Evolutionary conservation across 2,888 invertebrate species (phyloP), one percentile per base, ranked within the genome.

Genomic region (Callimorpha dominula): DNA sequence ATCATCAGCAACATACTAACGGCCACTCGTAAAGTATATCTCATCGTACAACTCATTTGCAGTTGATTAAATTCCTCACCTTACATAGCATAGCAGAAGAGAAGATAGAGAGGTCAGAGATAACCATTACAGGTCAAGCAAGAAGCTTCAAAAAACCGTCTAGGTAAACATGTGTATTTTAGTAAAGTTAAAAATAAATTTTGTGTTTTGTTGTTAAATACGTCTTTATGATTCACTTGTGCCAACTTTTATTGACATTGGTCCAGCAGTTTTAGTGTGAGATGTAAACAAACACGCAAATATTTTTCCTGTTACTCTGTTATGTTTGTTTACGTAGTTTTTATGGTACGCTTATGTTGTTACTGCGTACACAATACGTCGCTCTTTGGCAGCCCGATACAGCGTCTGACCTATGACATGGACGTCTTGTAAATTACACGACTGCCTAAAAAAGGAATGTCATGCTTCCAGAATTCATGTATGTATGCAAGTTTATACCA

Each of bases 241-340:
- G 72, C 70, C 70, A 70, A 70, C 15, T 66, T 62, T 62, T 62
- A n/a, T 70, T 73, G 73, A 70, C 73, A 67, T 67, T 49, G 54
- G 49, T 62, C 62, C 52, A 72, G 64, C 20, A 65, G 64, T 72
- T 68, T 65, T 40, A 46, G 42, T 42, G 57, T 64, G 17, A 49
- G 52, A 70, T 40, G 73, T 70, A 68, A 68, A 71, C 40, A 71
- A 68, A 68, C 49, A 64, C 2, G 6, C 46, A 31, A 49, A 65
- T 7, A 49, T 17, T 63, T 67, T 54, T 64, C 31, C 46, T 60
- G 57, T 60, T 60, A 8, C 14, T 50, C 42, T 49, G 9, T 46
- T 20, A n/a, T 65, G 57, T 57, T 60, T 60, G 14, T 60, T 31
- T 60, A 60, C 14, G 60, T 14, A 60, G 60, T 31, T 31, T 60